Evolutionary conservation across 2,113 vertebrate genomes (phyloP), one percentile per base, ranked within the genome.

Genomic region (Leptobrachium leishanense): DNA sequence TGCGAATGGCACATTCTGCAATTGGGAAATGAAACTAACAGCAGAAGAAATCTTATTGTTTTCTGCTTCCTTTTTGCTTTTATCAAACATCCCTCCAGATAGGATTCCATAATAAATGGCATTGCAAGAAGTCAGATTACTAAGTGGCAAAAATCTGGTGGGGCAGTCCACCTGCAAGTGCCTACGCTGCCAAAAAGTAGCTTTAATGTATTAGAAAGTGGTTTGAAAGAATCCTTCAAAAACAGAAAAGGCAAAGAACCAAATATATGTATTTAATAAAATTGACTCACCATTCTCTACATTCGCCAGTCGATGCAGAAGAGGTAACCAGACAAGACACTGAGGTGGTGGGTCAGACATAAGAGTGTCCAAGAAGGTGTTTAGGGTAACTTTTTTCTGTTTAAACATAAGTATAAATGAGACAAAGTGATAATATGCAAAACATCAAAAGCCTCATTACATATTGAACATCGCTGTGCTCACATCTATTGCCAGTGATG

Each of bases 281-380:
- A 31, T 5, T 39, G 72, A 90, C 93, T 91, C 83, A 99, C 98
- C 97, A n/a, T 99, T 99, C 88, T 99, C 97, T 84, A 98, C 98
- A 80, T 98, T 99, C 81, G 97, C 94, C 84, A 99, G 92, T 71
- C 98, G 94, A 88, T 99, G 98, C 88, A 99, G 95, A 85, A 99
- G 96, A 43, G 95, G 97, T 81, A 99, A 90, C 98, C 98, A 99
- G 86, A 99, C 96, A 86, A 99, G 93, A 92, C 97, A 98, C 89
- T 98, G 98, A 7, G 98, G 96, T 2, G 97, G 95, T 72, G 96
- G 98, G 86, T 99, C 98, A 65, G 96, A 98, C 97, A 99, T 98
- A 84, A 99, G 90, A 0, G 96, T 97, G 88, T 99, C 98, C 86
- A 99, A 93, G 90, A 99, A 99, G 82, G 90, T 92, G 87, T 99